Evolutionary conservation across 1,140 invertebrate genomes (phyloP), one percentile per base, ranked within the genome.

Genomic region (Chrysomallon squamiferum): DNA sequence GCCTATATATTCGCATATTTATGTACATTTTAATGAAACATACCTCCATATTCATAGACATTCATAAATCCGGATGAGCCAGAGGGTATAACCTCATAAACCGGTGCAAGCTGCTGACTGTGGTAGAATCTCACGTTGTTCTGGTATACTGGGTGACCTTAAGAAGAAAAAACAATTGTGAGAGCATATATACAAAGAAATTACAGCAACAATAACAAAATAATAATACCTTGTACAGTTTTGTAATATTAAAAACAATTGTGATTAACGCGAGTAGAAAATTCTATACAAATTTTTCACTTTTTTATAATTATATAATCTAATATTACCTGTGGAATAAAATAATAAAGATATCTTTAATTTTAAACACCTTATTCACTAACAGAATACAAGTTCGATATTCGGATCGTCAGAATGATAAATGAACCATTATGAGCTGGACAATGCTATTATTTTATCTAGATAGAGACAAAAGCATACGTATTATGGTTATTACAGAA

Each of bases 1-100:
- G n/a, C n/a, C n/a, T n/a, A n/a, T n/a, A n/a, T n/a, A n/a, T n/a
- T n/a, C n/a, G n/a, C n/a, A n/a, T n/a, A n/a, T n/a, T n/a, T n/a
- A n/a, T n/a, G n/a, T n/a, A n/a, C n/a, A n/a, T n/a, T n/a, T n/a
- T n/a, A n/a, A n/a, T n/a, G n/a, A n/a, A n/a, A 59, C 58, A 25
- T 43, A 59, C 58, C 58, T 25, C 41, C 41, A 59, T 59, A 59
- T 59, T 59, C 32, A 27, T 59, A 59, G 25, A 59, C 38, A 59
- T 43, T 38, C 20, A 59, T 38, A 27, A 59, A 30, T 25, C 35
- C 35, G 2, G 58, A 35, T 38, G 32, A 30, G 20, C 35, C 22
- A 25, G 58, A 38, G 25, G 32, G 30, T 2, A 59, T 43, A 5
- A 38, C 32, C 38, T 59, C 58, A 43, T 59, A 59, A 15, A 59